Conservation (phyloP, 2,113 vertebrate species). For the Calidris pygmaea region DNA sequence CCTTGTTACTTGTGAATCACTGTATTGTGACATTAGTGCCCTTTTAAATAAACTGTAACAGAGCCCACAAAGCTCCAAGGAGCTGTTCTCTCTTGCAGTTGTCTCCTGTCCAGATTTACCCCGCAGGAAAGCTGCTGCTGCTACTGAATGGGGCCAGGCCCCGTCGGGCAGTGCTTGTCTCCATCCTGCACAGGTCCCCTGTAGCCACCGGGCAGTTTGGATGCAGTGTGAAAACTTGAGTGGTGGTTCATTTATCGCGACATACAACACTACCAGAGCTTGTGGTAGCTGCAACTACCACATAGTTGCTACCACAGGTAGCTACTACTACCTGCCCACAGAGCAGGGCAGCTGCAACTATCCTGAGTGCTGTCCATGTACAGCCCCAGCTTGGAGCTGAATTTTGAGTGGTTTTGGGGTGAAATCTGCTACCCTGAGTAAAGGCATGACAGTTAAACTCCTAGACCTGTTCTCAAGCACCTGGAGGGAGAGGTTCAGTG, state of each 20-base stretch:
- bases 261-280: no score
- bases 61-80: neutral
- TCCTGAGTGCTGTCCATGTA: accelerated
- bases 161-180: neutral
- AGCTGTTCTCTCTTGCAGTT: neutral
- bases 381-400: neutral
- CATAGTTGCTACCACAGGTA: no score
- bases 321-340: no score
- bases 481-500: neutral
- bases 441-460: neutral
- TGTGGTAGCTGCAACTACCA: no score
- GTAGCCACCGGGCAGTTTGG: neutral
- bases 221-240: neutral
- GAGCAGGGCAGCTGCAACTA: accelerated
- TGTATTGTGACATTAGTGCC: neutral
- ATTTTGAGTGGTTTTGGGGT: neutral
- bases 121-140: neutral
- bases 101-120: neutral
- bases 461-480: neutral
- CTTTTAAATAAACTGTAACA: neutral
- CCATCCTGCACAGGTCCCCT: accelerated
- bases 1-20: neutral
- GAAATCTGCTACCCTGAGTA: neutral
- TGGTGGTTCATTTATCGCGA: neutral
- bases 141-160: accelerated